phyloP scores from a whole-genome alignment of 2,797 vertebrate species.

The Babyrousa celebensis region DNA sequence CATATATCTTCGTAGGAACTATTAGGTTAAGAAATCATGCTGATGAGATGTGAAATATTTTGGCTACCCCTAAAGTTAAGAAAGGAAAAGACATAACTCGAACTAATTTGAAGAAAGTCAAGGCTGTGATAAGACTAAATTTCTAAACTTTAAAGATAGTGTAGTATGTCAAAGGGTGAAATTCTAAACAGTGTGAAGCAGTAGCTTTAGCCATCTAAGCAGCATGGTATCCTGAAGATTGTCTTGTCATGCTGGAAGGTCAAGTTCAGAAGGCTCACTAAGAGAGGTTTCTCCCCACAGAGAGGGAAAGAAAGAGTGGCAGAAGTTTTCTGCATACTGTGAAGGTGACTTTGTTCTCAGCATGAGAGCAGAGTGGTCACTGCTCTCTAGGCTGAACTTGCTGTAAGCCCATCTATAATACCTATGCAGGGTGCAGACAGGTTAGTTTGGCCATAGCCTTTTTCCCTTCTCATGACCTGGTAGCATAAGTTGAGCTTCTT shows the following conservation, averaged over 20 bases:
- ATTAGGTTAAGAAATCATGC: fast-evolving
- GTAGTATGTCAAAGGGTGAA: constrained; percentile 54
- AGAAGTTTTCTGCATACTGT: constrained; percentile 67
- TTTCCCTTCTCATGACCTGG: constrained; percentile 9
- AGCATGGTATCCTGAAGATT: fast-evolving
- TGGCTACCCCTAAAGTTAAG: not conserved
- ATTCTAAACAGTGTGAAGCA: constrained; percentile 41
- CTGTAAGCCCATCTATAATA: constrained; percentile 70
- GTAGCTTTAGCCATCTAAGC: constrained; percentile 64
- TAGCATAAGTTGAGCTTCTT: not conserved
- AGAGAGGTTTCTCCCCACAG: constrained; percentile 23
- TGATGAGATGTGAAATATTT: not conserved
- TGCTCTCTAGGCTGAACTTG: constrained; percentile 56
- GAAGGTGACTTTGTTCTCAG: constrained; percentile 82
- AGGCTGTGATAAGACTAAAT: not conserved
- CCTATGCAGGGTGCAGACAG: constrained; percentile 59
- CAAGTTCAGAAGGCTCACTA: constrained; percentile 4
- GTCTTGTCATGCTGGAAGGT: constrained; percentile 68
- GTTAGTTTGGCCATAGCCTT: constrained; percentile 57
- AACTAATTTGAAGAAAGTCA: constrained; percentile 51
- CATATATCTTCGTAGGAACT: not conserved
- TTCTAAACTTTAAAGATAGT: constrained; percentile 67
- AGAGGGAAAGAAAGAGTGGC: constrained; percentile 55
- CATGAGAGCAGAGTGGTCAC: constrained; percentile 78
- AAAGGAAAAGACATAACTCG: not conserved